Conservation (phyloP, 2,113 vertebrate species). For the Patagioenas fasciata region DNA sequence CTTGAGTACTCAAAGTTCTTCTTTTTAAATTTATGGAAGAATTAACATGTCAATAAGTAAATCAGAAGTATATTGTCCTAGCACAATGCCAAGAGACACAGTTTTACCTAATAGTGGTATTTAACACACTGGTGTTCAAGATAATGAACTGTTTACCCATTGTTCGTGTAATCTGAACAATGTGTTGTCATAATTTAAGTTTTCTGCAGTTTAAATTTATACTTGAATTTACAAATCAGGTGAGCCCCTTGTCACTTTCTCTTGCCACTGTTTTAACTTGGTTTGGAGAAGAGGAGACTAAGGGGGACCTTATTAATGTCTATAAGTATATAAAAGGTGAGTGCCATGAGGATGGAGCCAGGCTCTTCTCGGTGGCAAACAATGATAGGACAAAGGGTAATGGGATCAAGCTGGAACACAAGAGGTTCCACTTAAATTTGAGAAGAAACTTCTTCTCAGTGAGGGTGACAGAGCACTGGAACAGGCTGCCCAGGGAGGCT, state of each 20-base stretch:
- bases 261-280: neutral
- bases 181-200: neutral
- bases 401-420: too few relatives aligned
- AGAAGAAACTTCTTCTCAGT: too few relatives aligned
- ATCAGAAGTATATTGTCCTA: neutral
- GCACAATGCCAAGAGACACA: neutral
- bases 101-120: neutral
- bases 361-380: too few relatives aligned
- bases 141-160: neutral
- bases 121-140: neutral
- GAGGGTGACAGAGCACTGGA: too few relatives aligned
- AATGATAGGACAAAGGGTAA: too few relatives aligned
- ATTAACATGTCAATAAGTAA: neutral
- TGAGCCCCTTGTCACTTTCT: neutral
- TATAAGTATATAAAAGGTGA: too few relatives aligned
- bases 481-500: too few relatives aligned
- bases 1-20: neutral
- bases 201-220: neutral
- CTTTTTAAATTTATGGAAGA: neutral
- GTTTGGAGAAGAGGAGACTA: too few relatives aligned
- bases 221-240: neutral
- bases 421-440: too few relatives aligned
- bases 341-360: too few relatives aligned
- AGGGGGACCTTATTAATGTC: too few relatives aligned
- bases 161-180: neutral